Percentiles rank a stretch among this genome's conserved stretches.
These are phyloP conservation scores for Eupithecia insigniata DNA, from an alignment of 2,888 invertebrate species.

Conservation along the genomic window DNA sequence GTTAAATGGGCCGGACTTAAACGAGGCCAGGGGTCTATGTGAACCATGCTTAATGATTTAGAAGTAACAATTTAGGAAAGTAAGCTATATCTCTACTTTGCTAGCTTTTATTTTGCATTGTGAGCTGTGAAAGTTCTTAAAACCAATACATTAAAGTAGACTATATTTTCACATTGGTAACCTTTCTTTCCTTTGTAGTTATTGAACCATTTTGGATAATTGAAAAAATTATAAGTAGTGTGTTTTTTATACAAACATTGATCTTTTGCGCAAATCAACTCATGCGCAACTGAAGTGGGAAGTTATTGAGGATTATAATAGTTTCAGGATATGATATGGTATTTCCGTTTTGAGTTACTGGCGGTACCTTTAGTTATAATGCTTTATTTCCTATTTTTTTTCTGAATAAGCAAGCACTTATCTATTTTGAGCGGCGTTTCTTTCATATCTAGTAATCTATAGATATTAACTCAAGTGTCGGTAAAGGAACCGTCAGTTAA, in stretches of 20 bases:
- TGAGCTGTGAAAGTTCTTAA: neutral
- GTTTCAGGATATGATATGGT: constrained; percentile 73
- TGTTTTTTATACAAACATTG: constrained; percentile 54
- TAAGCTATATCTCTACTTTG: neutral
- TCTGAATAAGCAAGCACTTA: constrained; percentile 13
- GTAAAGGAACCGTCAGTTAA: neutral
- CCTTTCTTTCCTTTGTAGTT: constrained; percentile 15
- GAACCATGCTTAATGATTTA: constrained; percentile 80
- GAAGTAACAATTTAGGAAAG: constrained; percentile 57
- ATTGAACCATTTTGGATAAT: constrained; percentile 34
- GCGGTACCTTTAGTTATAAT: constrained; percentile 62
- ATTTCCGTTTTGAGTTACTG: constrained; percentile 72
- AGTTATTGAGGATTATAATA: constrained; percentile 58
- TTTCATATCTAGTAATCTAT: constrained; percentile 18
- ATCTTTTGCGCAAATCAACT: constrained; percentile 72
- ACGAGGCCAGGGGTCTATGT: constrained; percentile 65
- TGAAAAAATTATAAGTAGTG: constrained; percentile 32
- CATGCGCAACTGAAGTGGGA: constrained; percentile 70
- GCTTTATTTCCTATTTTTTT: constrained; percentile 64
- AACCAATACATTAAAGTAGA: constrained; percentile 11
- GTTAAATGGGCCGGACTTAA: constrained; percentile 80
- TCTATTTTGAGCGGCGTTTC: constrained; percentile 17
- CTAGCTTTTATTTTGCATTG: constrained; percentile 2
- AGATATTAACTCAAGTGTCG: neutral
- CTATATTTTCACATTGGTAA: constrained; percentile 7